Evolutionary conservation across 1,140 invertebrate genomes (phyloP).

Genomic region (Phymorhynchus buccinoides): DNA sequence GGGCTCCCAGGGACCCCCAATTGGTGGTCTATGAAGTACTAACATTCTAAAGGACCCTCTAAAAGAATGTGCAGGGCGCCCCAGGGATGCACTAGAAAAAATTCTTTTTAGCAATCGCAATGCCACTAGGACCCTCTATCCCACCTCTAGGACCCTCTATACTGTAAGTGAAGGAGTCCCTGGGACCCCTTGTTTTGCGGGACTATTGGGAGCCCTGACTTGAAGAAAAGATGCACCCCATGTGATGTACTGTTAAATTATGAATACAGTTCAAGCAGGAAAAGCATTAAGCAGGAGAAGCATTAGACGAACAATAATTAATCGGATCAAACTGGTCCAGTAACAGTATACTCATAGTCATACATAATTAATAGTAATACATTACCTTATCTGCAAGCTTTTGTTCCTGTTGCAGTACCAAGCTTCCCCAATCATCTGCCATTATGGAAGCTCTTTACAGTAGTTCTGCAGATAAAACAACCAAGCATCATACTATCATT

Average conservation of each 20-base stretch:
- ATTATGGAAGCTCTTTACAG: not conserved
- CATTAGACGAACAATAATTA: not conserved
- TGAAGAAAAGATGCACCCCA: not conserved
- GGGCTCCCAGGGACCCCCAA: no score
- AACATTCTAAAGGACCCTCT: no score
- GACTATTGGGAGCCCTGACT: not conserved
- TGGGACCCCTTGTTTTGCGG: no score
- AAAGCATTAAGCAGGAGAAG: not conserved
- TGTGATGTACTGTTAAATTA: not conserved
- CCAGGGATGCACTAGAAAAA: no score
- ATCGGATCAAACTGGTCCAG: no score
- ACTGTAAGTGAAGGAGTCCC: no score
- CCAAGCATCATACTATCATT: not conserved
- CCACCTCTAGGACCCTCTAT: no score
- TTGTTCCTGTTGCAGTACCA: conserved; percentile 22
- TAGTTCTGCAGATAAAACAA: not conserved
- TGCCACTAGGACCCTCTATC: no score
- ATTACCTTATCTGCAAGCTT: conserved; percentile 22
- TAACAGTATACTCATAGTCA: not conserved
- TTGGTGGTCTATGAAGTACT: no score
- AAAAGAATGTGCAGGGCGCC: no score
- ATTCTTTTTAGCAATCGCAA: no score
- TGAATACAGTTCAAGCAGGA: not conserved
- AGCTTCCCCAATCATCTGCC: conserved; percentile 23
- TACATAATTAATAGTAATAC: not conserved